These are phyloP conservation scores for Melitaea athalia DNA, from an alignment of 2,888 invertebrate species.

Conservation along the genomic window DNA sequence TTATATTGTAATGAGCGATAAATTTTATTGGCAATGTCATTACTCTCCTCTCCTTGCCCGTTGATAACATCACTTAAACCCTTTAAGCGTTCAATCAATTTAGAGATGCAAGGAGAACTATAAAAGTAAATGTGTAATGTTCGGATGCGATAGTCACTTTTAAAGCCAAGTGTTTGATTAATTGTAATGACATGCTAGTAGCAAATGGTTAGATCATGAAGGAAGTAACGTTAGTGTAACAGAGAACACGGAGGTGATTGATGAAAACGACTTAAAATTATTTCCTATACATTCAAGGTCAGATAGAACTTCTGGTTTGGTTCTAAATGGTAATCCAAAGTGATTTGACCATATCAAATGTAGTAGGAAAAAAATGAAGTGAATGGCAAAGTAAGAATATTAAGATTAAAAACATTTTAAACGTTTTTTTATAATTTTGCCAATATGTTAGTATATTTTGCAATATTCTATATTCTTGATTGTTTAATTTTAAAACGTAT, in stretches of 20 bases:
- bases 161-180: slow-evolving; percentile 5
- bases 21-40: slow-evolving; percentile 42
- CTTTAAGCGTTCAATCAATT: slow-evolving; percentile 33
- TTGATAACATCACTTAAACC: slow-evolving; percentile 32
- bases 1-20: slow-evolving; percentile 39
- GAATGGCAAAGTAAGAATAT: slow-evolving; percentile 23
- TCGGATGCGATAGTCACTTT: slow-evolving; percentile 9
- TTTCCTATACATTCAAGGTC: slow-evolving; percentile 19
- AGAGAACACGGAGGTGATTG: background rate
- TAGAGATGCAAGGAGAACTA: slow-evolving; percentile 18
- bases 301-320: slow-evolving; percentile 26
- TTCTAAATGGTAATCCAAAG: slow-evolving; percentile 25
- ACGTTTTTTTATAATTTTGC: background rate
- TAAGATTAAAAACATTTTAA: slow-evolving; percentile 4
- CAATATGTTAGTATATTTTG: background rate
- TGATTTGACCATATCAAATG: slow-evolving; percentile 33
- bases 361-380: slow-evolving; percentile 31
- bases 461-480: background rate
- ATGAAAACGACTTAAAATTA: background rate
- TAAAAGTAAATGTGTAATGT: slow-evolving; percentile 7
- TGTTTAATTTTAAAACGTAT: slow-evolving; percentile 7
- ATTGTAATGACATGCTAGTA: background rate
- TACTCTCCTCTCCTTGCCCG: slow-evolving; percentile 39
- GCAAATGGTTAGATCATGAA: background rate
- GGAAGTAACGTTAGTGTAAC: background rate